Conservation (phyloP, 2,888 invertebrate genomes). For the Hemicrepidius hirtus region DNA sequence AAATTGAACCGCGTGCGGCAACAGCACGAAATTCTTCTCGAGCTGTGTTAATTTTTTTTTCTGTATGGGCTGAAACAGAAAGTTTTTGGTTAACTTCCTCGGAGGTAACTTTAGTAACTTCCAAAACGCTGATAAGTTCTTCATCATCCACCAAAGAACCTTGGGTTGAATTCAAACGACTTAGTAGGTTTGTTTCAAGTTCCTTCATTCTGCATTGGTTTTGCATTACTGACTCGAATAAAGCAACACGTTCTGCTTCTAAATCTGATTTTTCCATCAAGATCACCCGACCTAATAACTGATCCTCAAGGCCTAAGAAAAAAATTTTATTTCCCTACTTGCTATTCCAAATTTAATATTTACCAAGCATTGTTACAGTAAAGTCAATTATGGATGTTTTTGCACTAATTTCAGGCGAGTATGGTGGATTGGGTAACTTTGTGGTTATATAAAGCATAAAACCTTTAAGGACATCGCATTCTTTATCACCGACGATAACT, state of each 20-base stretch:
- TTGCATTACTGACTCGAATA: constrained; percentile 96
- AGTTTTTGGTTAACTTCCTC: constrained; percentile 97
- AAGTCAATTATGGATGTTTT: constrained; percentile 98
- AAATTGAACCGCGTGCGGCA: constrained; percentile 93
- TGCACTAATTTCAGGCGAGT: constrained; percentile 97
- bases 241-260: constrained; percentile 93
- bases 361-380: constrained; percentile 92
- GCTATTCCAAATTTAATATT: constrained; percentile 19
- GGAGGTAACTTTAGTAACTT: constrained; percentile 87
- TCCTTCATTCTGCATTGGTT: constrained; percentile 98
- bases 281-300: constrained; percentile 93
- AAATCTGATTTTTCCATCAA: constrained; percentile 97
- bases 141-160: constrained; percentile 97
- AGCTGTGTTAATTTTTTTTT: constrained; percentile 94
- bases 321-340: background rate
- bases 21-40: constrained; percentile 97
- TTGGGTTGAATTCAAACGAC: constrained; percentile 93
- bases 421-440: constrained; percentile 96
- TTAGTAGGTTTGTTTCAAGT: constrained; percentile 92
- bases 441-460: constrained; percentile 97
- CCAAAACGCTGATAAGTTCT: constrained; percentile 91
- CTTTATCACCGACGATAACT: constrained; percentile 95
- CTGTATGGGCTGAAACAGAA: constrained; percentile 93
- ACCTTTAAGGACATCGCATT: constrained; percentile 96
- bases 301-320: constrained; percentile 89